Conservation (phyloP, 2,113 vertebrate genomes). For the Saguinus midas region DNA sequence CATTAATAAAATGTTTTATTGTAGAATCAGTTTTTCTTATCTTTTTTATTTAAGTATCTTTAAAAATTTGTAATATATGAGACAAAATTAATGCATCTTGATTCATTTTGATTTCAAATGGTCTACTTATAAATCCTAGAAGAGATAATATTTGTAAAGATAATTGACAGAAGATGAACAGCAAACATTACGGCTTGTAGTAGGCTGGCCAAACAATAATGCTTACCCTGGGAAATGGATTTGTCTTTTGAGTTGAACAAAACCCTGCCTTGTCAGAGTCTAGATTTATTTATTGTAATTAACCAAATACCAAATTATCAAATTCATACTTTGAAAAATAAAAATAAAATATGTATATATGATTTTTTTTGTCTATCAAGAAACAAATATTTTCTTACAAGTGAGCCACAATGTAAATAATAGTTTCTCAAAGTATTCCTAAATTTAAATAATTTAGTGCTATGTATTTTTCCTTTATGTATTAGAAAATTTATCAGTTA, state of each 20-base stretch:
- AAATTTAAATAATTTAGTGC: not conserved
- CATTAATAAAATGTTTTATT: not conserved
- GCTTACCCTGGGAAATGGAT: not conserved
- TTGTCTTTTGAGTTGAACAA: not conserved
- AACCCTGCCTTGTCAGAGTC: not conserved
- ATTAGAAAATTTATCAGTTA: not conserved
- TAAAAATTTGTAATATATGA: not conserved
- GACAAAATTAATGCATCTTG: not conserved
- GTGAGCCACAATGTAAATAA: not conserved
- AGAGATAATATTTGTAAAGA: conserved; percentile 6
- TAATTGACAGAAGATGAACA: conserved; percentile 38
- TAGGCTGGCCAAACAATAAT: not conserved
- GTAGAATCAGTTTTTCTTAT: not conserved
- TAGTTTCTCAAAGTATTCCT: not conserved
- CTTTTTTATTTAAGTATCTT: conserved; percentile 16
- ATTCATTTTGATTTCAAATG: conserved; percentile 28
- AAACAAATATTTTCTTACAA: not conserved
- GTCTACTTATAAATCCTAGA: not conserved
- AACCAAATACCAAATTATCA: not conserved
- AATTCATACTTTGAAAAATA: not conserved
- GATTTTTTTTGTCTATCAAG: not conserved
- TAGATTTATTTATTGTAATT: not conserved
- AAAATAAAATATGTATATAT: not conserved
- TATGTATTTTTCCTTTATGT: not conserved
- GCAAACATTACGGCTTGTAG: not conserved